Evolutionary conservation across 2,113 vertebrate species (phyloP), one percentile per base, ranked within the genome.

Genomic region (Corythornis vintsioides): DNA sequence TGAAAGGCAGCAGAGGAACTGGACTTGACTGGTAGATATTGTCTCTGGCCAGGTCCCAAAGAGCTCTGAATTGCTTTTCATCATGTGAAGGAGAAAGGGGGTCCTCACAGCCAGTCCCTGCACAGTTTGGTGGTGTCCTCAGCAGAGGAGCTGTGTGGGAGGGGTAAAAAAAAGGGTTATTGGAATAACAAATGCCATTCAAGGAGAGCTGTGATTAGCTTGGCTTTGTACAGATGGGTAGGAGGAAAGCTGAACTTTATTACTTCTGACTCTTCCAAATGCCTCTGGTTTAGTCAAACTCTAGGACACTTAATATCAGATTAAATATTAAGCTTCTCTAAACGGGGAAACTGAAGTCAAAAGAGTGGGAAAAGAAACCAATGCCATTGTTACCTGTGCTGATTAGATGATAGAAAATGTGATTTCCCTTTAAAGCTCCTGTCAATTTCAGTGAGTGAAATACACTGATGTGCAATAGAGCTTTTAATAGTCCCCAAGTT

Each of bases 381-480:
- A 31, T n/a, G 40, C 22, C 21, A 4, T 71, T 73, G 87, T 66
- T 88, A 83, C 61, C 72, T 77, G 2, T 20, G 24, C 83, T 92
- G 96, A 95, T 95, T 92, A 96, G 75, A 75, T 55, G 73, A 87
- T 66, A 91, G 94, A 92, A 90, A 94, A 86, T 25, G 55, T 82
- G 70, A 82, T 96, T 94, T 93, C 16, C 45, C 78, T 88, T 95
- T 90, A 96, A 95, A 94, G 81, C 55, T 64, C 57, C 72, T 80
- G 94, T 94, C 38, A 7, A 89, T 94, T 89, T 70, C 74, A 87
- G 71, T 63, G 65, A 53, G 65, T 89, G 77, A 83, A 94, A 95
- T 71, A 64, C 88, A 92, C 42, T 65, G 74, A 85, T 90, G 89
- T 77, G 92, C 89, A 63, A 35, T 66, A 89, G 88, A 48, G 78